Evolutionary conservation across 2,888 invertebrate genomes (phyloP).

Genomic region (Meghimatium bilineatum): DNA sequence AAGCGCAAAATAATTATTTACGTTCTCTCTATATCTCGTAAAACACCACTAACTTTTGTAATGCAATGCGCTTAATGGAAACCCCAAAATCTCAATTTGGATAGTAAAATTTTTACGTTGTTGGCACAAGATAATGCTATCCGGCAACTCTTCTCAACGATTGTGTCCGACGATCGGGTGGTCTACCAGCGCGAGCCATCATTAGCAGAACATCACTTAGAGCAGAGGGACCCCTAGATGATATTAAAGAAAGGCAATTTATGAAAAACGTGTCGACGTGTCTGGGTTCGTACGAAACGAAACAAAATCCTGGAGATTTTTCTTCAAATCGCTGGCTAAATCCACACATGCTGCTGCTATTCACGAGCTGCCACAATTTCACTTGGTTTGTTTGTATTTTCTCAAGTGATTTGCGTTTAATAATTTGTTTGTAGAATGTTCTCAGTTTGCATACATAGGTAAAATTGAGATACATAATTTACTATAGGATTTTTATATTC

Average conservation of each 20-base stretch:
- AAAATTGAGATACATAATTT: constrained; percentile 36
- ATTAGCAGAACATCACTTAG: constrained; percentile 1
- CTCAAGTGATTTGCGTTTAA: constrained; percentile 22
- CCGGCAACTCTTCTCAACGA: constrained; percentile 16
- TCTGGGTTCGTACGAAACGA: background rate
- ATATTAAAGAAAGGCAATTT: constrained; percentile 35
- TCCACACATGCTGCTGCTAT: constrained; percentile 5
- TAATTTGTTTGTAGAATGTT: constrained; percentile 26
- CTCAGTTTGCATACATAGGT: background rate
- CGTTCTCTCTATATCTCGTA: background rate
- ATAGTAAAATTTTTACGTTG: background rate
- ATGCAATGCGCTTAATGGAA: constrained; percentile 26
- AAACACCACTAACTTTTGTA: constrained; percentile 27
- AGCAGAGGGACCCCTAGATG: background rate
- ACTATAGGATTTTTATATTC: background rate
- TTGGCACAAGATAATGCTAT: constrained; percentile 30
- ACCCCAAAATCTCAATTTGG: constrained; percentile 28
- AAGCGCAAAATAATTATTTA: constrained; percentile 30
- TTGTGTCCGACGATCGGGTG: constrained; percentile 19
- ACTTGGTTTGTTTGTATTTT: constrained; percentile 9
- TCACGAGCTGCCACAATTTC: constrained; percentile 16
- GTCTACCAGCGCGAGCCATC: constrained; percentile 12
- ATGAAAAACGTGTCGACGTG: constrained; percentile 25
- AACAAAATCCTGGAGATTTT: constrained; percentile 20
- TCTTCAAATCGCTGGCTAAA: constrained; percentile 16